These are phyloP conservation scores for Folsomia manolachei DNA, from an alignment of 2,888 invertebrate genomes.

Conservation along the genomic window DNA sequence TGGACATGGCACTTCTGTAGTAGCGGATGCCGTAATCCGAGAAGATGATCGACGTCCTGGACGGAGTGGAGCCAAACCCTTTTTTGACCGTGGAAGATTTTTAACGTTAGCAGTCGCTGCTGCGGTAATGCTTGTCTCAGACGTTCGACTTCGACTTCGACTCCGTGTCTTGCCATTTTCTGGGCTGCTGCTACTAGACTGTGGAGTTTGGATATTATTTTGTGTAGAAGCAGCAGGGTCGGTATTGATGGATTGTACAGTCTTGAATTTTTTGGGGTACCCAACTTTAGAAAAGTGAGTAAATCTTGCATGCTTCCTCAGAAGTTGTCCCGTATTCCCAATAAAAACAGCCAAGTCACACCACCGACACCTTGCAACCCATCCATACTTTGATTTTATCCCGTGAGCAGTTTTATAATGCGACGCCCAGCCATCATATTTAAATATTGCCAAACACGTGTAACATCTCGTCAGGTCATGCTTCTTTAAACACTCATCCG, in stretches of 20 bases:
- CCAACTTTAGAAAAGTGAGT: background rate
- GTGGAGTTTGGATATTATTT: background rate
- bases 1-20: background rate
- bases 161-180: background rate
- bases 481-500: slow-evolving; percentile 21
- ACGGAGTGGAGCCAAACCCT: background rate
- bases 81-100: background rate
- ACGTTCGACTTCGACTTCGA: background rate
- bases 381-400: background rate
- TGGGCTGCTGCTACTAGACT: background rate
- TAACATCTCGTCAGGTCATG: slow-evolving; percentile 28
- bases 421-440: slow-evolving; percentile 7
- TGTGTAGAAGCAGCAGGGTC: background rate
- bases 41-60: background rate
- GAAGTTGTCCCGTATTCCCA: slow-evolving; percentile 3
- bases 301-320: background rate
- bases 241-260: no score
- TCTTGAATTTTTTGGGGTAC: no score
- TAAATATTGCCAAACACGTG: slow-evolving; percentile 29
- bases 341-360: slow-evolving; percentile 14
- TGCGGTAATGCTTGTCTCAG: background rate
- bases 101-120: background rate
- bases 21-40: background rate
- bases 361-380: slow-evolving; percentile 25
- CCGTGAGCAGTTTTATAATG: slow-evolving; percentile 16